Base-by-base conservation (phyloP, 2,113 vertebrate species). In the Sterrhoptilus dennistouni region DNA sequence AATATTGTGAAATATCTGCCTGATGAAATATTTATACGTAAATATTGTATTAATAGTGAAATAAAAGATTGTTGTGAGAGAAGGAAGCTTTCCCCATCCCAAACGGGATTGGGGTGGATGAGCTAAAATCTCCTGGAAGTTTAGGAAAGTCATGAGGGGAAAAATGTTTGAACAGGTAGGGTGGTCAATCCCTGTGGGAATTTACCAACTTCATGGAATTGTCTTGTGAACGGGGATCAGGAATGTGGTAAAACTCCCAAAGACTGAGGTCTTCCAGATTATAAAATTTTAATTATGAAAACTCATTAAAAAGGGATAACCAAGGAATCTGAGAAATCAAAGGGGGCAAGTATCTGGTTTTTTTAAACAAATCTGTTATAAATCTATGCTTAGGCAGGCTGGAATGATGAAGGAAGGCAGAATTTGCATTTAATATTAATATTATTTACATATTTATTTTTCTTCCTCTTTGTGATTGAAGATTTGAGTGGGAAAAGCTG, bases 41-140 rank as follows among this genome's bases (percentile, higher is more conserved):
- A 91, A 94, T 84, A 89, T 53, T 64, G 29, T n/a, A 56, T 86
- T 71, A 83, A 92, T 90, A 89, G 89, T 57, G 36, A 65, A 92
- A 38, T 50, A 14, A 56, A 72, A 68, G 63, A 12, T 23, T 9
- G 38, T n/a, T 42, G 42, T 2, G 7, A 5, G 53, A 29, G 63
- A 15, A 53, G 5, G 17, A 33, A 61, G 20, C 1, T 1, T 33
- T 76, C 63, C 44, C 53, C 49, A 14, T 56, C 71, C 13, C 3
- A 35, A 49, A 45, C 4, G 36, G 77, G 42, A 18, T 12, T 4
- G 21, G 77, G 68, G 70, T 59, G 31, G 53, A 61, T 14, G 60
- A 91, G 54, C 40, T 53, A 20, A 66, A 66, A 74, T 28, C 49
- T 68, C 29, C 0, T 19, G 53, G 70, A 83, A 52, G 19, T 71